phyloP scores from a whole-genome alignment of 2,113 vertebrate species.

The Gasterosteus nipponicus region DNA sequence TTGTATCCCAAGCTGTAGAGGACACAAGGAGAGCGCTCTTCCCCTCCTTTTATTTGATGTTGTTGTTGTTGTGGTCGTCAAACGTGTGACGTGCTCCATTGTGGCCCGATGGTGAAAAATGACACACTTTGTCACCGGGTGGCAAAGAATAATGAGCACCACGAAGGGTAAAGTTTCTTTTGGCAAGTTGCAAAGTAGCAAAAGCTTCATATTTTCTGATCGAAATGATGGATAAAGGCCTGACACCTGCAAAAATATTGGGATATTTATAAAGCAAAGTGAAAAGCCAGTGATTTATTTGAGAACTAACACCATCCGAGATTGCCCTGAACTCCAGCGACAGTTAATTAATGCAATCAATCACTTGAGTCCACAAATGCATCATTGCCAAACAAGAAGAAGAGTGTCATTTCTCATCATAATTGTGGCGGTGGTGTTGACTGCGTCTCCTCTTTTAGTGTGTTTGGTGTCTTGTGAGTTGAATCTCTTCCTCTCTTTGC shows the following conservation, averaged over 20 bases:
- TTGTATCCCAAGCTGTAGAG: conserved; percentile 66
- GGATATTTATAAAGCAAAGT: conserved; percentile 9
- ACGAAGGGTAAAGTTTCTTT: conserved; percentile 1
- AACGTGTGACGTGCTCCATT: conserved; percentile 68
- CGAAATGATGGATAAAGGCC: conserved; percentile 10
- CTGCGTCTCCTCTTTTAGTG: conserved; percentile 71
- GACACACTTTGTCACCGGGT: conserved; percentile 58
- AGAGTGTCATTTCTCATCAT: conserved; percentile 79
- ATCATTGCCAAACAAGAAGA: conserved; percentile 11
- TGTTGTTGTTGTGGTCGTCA: conserved; percentile 67
- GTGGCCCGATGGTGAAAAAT: conserved; percentile 76
- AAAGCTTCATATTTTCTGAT: conserved; percentile 11
- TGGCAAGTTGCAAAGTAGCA: not conserved
- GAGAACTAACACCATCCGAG: conserved; percentile 18
- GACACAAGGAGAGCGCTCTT: conserved; percentile 74
- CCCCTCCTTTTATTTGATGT: conserved; percentile 68
- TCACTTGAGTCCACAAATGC: conserved; percentile 43
- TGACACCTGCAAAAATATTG: not conserved
- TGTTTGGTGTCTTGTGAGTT: conserved; percentile 83
- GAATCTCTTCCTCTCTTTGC: conserved; percentile 83
- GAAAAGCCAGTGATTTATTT: conserved; percentile 30
- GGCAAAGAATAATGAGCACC: conserved; percentile 37
- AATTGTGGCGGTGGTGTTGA: conserved; percentile 68
- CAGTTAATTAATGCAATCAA: conserved; percentile 62
- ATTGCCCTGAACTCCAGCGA: conserved; percentile 31